These are phyloP conservation scores for Aspiorhynchus laticeps DNA, from an alignment of 2,113 vertebrate genomes.

Conservation along the genomic window DNA sequence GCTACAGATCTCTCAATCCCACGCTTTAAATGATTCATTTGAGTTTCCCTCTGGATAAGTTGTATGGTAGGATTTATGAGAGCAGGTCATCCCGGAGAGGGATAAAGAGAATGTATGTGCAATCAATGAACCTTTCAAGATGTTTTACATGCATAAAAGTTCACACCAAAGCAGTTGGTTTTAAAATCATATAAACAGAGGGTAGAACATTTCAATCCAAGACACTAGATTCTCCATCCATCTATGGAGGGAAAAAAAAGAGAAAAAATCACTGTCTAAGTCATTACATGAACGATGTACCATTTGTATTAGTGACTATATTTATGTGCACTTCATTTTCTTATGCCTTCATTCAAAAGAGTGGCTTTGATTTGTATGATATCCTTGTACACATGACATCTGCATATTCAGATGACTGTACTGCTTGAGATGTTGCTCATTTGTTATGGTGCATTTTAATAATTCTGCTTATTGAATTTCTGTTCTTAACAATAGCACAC, in stretches of 20 bases:
- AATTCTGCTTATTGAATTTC: no score
- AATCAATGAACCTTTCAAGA: neutral
- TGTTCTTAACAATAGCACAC: no score
- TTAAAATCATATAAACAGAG: neutral
- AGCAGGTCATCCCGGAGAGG: neutral
- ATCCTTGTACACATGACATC: neutral
- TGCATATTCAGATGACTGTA: neutral
- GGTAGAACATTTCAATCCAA: neutral
- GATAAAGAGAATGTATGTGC: neutral
- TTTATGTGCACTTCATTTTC: neutral
- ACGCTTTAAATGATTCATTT: constrained; percentile 5
- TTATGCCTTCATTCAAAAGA: neutral
- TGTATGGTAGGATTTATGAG: constrained; percentile 6
- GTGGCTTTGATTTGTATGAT: neutral
- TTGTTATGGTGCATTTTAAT: neutral
- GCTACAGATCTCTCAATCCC: neutral
- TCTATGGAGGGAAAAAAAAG: no score
- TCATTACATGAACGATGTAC: neutral
- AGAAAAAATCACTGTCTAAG: no score
- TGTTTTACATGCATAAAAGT: neutral
- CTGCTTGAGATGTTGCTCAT: neutral
- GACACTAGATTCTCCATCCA: neutral
- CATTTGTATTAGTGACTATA: neutral
- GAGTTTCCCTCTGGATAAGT: constrained; percentile 17
- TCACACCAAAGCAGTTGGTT: neutral